phyloP scores from a whole-genome alignment of 2,888 invertebrate species.

The Coremacera marginata region DNA sequence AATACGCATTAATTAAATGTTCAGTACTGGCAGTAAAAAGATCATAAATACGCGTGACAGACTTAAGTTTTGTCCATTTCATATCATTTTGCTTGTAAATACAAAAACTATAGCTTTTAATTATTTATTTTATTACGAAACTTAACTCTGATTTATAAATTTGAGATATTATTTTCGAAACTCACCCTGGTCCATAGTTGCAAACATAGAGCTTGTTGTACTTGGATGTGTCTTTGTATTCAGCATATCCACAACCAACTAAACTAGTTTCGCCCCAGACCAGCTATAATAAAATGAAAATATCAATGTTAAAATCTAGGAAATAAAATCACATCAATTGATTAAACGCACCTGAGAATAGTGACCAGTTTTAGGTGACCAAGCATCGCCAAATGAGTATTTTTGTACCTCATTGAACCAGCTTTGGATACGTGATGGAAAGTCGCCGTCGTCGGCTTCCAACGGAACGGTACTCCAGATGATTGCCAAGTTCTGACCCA shows the following conservation, averaged over 20 bases:
- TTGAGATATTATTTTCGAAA: too few species aligned
- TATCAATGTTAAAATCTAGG: not conserved
- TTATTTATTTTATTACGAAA: too few species aligned
- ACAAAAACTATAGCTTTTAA: too few species aligned
- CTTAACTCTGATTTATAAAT: too few species aligned
- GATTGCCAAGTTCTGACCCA: constrained; percentile 88
- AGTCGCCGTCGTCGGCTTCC: constrained; percentile 75
- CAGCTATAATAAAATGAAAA: constrained; percentile 73
- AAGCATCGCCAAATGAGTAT: constrained; percentile 75
- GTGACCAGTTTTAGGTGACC: constrained; percentile 81
- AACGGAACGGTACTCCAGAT: constrained; percentile 80
- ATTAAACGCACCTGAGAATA: constrained; percentile 79
- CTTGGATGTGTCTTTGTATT: constrained; percentile 82
- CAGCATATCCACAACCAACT: constrained; percentile 89
- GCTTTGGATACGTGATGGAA: constrained; percentile 79
- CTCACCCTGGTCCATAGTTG: constrained; percentile 86
- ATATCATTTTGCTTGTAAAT: too few species aligned
- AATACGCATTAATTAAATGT: too few species aligned
- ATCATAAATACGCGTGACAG: too few species aligned
- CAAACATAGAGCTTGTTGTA: constrained; percentile 87
- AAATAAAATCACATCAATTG: not conserved
- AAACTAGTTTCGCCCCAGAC: constrained; percentile 89
- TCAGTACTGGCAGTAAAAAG: too few species aligned
- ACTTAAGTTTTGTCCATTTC: too few species aligned
- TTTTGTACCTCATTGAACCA: constrained; percentile 87